These are phyloP conservation scores for Daktulosphaira vitifoliae DNA, from an alignment of 1,140 invertebrate genomes.

Conservation along the genomic window DNA sequence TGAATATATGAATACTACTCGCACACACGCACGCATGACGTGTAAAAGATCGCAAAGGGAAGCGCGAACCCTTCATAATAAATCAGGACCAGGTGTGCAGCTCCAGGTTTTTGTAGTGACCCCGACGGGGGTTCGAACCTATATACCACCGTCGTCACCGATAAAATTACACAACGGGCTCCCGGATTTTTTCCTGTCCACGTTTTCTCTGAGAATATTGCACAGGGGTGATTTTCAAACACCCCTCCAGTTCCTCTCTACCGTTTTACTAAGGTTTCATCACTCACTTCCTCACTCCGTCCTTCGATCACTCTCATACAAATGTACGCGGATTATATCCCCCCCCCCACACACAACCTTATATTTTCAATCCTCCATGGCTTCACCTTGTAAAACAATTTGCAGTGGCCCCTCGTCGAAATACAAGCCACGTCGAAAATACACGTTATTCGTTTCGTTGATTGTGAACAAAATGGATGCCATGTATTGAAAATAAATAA, in stretches of 20 bases:
- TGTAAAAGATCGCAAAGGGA: neutral
- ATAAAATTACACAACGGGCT: constrained; percentile 33
- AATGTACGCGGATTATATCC: neutral
- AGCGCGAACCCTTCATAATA: constrained; percentile 32
- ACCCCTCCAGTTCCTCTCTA: neutral
- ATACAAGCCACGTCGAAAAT: no score
- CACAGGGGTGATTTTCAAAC: constrained; percentile 19
- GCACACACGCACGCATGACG: no score
- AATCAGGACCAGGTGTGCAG: constrained; percentile 29
- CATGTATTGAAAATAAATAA: no score
- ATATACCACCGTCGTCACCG: constrained; percentile 3
- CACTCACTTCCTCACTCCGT: neutral
- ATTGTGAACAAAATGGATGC: no score
- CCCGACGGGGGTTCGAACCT: constrained; percentile 25
- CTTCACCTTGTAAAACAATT: no score
- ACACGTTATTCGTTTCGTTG: no score
- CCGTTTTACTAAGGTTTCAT: no score
- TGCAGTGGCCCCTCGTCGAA: no score
- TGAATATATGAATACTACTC: no score
- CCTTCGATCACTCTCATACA: neutral
- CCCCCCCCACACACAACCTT: neutral
- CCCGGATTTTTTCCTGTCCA: constrained; percentile 11
- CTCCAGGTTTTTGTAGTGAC: constrained; percentile 26
- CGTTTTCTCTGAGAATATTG: neutral
- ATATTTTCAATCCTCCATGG: no score